A percentile compares a stretch with the other conserved stretches of the same genome.
These are phyloP conservation scores for Drosophila kuntzei DNA, from an alignment of 2,888 invertebrate genomes.

Conservation along the genomic window DNA sequence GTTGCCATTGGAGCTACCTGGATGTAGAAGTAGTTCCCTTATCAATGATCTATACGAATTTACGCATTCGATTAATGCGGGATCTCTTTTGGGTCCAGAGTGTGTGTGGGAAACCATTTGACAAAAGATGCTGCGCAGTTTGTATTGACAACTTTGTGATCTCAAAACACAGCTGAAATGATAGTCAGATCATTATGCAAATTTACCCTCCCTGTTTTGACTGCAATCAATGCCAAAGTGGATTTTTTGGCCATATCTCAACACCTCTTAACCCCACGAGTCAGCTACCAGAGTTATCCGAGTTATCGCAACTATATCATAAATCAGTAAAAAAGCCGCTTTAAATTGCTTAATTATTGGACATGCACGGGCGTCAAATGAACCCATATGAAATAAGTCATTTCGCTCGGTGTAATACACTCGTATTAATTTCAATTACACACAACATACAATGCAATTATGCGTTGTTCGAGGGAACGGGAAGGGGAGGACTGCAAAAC, in stretches of 20 bases:
- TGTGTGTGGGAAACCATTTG: constrained; percentile 59
- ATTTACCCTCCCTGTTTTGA: background rate
- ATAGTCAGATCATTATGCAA: constrained; percentile 11
- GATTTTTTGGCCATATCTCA: constrained; percentile 21
- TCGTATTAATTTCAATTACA: constrained; percentile 84
- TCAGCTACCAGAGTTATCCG: constrained; percentile 46
- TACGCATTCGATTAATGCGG: constrained; percentile 70
- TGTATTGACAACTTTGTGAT: constrained; percentile 19
- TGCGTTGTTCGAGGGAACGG: constrained; percentile 48
- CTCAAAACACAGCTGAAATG: constrained; percentile 52
- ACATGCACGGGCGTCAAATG: constrained; percentile 72
- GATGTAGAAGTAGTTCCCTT: constrained; percentile 29
- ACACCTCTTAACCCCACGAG: constrained; percentile 47
- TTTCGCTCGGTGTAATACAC: constrained; percentile 71
- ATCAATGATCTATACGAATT: constrained; percentile 62
- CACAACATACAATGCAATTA: constrained; percentile 82
- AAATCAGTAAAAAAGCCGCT: constrained; percentile 81
- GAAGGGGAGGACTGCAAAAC: background rate
- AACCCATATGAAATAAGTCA: constrained; percentile 76
- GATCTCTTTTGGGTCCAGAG: constrained; percentile 29
- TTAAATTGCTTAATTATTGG: constrained; percentile 82
- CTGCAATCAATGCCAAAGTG: constrained; percentile 12
- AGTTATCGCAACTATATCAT: constrained; percentile 45
- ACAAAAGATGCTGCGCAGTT: constrained; percentile 10
- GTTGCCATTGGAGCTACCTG: constrained; percentile 26